Base-by-base conservation (phyloP, 2,888 invertebrate species). In the Eupithecia pulchellata region DNA sequence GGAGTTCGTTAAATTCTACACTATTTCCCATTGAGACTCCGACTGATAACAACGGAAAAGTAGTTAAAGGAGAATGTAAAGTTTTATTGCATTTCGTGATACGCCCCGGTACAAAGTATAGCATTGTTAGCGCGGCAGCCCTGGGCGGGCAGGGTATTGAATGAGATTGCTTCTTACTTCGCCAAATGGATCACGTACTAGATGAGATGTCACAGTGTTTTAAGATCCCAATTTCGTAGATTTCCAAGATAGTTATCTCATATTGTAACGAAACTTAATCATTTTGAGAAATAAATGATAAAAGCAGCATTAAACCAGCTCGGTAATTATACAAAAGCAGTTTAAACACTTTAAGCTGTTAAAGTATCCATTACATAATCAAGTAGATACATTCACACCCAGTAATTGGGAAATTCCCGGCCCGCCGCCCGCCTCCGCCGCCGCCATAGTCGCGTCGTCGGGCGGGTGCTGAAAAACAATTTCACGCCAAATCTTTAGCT, bases 181-280 rank as follows among this genome's bases (percentile, higher is more conserved):
- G 91, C 91, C 94, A 94, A 94, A 94, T 94, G 94, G 94, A 94
- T 94, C 94, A 94, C 94, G 94, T 94, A 94, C 90, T 91, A 94
- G 94, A 94, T 94, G 94, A 94, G 94, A 94, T 93, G 94, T 94
- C 94, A 93, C 94, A 92, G 93, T 94, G 94, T 94, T 94, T 94
- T 94, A 94, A 94, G 92, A 92, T 92, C 91, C 92, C 91, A 91
- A 93, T 92, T 93, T 90, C 88, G 88, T 87, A 89, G 86, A 89
- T 87, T 87, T 87, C 84, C 84, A 86, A 82, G 82, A 85, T 82
- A 84, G 84, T 85, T 88, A 84, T 85, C 84, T 81, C 81, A 79
- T 80, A 77, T 82, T 75, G 77, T 77, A 70, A 61, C 20, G 4
- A 20, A n/a, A 27, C 27, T 14, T 27, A 57, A 29, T 27, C 0